phyloP scores from a whole-genome alignment of 2,797 vertebrate genomes.

The Aeoliscus strigatus region DNA sequence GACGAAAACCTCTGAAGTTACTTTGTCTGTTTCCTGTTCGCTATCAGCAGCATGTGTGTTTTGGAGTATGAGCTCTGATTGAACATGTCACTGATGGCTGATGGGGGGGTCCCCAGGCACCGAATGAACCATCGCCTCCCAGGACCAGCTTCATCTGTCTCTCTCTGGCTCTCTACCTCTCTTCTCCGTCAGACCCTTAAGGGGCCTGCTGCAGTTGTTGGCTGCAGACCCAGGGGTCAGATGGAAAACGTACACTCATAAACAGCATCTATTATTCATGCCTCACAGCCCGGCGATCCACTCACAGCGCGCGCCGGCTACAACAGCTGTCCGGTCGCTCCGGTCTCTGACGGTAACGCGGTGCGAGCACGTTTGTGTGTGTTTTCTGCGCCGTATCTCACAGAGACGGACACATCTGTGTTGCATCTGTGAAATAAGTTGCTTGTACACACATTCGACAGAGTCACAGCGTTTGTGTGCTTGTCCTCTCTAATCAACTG shows the following conservation, averaged over 20 bases:
- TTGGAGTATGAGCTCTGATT: conserved; percentile 63
- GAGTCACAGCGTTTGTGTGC: conserved; percentile 50
- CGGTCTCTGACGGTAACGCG: conserved; percentile 29
- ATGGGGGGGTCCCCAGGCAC: conserved; percentile 65
- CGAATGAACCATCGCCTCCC: conserved; percentile 64
- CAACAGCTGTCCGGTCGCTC: conserved; percentile 61
- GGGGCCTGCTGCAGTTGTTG: conserved; percentile 68
- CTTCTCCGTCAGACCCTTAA: conserved; percentile 56
- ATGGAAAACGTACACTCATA: conserved; percentile 84
- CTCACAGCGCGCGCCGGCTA: conserved; percentile 54
- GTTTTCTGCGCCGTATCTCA: conserved; percentile 19
- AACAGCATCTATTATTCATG: conserved; percentile 86
- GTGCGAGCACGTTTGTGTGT: conserved; percentile 29
- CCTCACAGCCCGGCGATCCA: conserved; percentile 66
- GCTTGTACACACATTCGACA: conserved; percentile 26
- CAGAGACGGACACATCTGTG: conserved; percentile 60
- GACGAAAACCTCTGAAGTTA: too few relatives aligned
- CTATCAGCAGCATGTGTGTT: conserved; percentile 25
- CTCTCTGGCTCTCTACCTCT: conserved; percentile 24
- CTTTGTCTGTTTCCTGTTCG: conserved; percentile 8
- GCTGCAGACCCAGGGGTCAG: conserved; percentile 81
- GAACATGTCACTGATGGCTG: conserved; percentile 77
- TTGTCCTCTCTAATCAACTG: conserved; percentile 61
- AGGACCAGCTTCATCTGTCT: conserved; percentile 70
- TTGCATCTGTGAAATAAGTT: conserved; percentile 43